A percentile compares a stretch with the other conserved stretches of the same genome.
phyloP scores from a whole-genome alignment of 2,888 invertebrate species.

The Drosophila multiciliata region DNA sequence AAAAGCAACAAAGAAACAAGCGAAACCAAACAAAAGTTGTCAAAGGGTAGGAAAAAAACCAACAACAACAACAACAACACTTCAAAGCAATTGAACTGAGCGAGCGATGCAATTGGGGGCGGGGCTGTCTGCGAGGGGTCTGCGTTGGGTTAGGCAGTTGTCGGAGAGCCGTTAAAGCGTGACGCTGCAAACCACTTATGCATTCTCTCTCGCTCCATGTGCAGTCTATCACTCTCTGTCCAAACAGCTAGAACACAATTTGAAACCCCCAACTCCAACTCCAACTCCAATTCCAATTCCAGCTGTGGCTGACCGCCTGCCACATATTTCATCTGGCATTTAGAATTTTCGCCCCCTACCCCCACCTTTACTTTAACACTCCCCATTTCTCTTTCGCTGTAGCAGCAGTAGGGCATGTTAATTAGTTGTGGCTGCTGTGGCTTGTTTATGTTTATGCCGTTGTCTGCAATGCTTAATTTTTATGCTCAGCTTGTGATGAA shows the following conservation, averaged over 20 bases:
- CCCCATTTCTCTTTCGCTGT: not conserved
- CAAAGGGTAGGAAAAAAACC: conserved; percentile 55
- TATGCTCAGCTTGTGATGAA: conserved; percentile 45
- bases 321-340: conserved; percentile 58
- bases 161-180: conserved; percentile 60
- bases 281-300: conserved; percentile 14
- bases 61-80: conserved; percentile 23
- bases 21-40: conserved; percentile 51
- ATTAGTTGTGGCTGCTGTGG: conserved; percentile 53
- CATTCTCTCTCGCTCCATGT: conserved; percentile 22
- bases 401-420: conserved; percentile 38
- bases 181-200: conserved; percentile 55
- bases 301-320: conserved; percentile 65
- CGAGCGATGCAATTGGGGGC: conserved; percentile 9
- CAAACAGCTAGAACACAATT: conserved; percentile 9
- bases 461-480: conserved; percentile 44
- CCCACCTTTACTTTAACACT: no score
- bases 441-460: conserved; percentile 13
- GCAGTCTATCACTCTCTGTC: conserved; percentile 12
- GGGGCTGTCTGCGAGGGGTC: conserved; percentile 1
- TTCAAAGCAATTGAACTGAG: conserved; percentile 35
- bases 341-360: conserved; percentile 5
- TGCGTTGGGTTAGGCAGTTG: conserved; percentile 30
- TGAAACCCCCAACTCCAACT: conserved; percentile 12
- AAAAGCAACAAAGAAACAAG: conserved; percentile 45